Evolutionary conservation across 2,113 vertebrate genomes (phyloP), one percentile per base, ranked within the genome.

Genomic region (Python bivittatus): DNA sequence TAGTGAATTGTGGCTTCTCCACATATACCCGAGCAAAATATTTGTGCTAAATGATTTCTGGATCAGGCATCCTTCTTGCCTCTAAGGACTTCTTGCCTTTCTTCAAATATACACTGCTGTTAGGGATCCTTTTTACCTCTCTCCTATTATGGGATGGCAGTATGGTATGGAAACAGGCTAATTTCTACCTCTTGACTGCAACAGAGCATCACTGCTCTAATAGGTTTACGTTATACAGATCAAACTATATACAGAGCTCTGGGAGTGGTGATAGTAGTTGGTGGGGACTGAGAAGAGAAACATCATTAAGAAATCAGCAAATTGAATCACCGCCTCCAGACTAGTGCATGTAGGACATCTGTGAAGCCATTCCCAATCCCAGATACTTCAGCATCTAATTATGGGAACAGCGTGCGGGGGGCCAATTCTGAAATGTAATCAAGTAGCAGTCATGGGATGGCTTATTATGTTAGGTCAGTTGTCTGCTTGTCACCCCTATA

Each of bases 291-390:
- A 44, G 10, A 58, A 23, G 94, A 23, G 79, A 94, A 93, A 94
- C 4, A 2, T 92, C 88, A 94, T 93, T 27, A 94, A 96, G 94
- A 72, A 95, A 96, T 53, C 84, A 88, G 58, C 92, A 96, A 96
- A 97, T 96, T 2, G 2, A 93, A 95, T 96, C 94, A 96, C 0
- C 1, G 90, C 93, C 94, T 96, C 96, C 95, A 91, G 95, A 95
- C 91, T 0, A 0, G 58, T 10, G 86, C 92, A 91, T 91, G 90
- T 23, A 0, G 72, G 93, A 94, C 93, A 94, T 95, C 93, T 87
- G 84, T 85, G 92, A 96, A 91, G 93, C 92, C 93, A 95, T 95
- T 96, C 95, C 92, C 92, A 94, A 89, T 56, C 84, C 93, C 96
- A 95, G 96, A 96, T 61, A 95, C 91, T 93, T 89, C 57, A 86